Conservation (phyloP, 64 coral and sea anemone species). For the Exaiptasia diaphana region DNA sequence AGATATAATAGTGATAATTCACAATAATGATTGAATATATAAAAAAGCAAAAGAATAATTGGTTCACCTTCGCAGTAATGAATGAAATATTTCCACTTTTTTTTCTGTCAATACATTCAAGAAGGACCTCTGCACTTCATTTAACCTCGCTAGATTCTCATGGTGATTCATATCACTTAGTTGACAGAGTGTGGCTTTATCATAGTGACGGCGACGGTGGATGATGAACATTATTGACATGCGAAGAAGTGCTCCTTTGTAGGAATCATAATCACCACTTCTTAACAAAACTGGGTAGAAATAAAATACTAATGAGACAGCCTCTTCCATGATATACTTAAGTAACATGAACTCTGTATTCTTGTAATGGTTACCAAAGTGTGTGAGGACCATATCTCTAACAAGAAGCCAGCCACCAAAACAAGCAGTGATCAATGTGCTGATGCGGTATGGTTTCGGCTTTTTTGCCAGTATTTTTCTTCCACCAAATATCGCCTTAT, state of each 20-base stretch:
- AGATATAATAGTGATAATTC: too few relatives aligned
- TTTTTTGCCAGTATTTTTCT: slow-evolving; percentile 24
- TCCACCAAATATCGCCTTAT: not conserved
- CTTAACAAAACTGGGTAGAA: not conserved
- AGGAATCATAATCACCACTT: not conserved
- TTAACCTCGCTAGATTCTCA: not conserved
- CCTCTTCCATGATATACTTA: slow-evolving; percentile 20
- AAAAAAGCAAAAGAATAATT: not conserved
- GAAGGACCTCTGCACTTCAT: not conserved
- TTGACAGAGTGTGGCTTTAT: too few relatives aligned
- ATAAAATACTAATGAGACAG: slow-evolving; percentile 5
- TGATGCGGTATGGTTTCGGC: slow-evolving; percentile 20
- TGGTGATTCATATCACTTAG: slow-evolving; percentile 45
- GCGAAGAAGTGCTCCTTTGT: not conserved
- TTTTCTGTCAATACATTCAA: slow-evolving; percentile 44
- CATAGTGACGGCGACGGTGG: slow-evolving; percentile 15
- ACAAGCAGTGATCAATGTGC: not conserved
- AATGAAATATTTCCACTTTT: slow-evolving; percentile 70
- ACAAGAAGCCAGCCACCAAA: slow-evolving; percentile 53
- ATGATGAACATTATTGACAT: slow-evolving; percentile 33
- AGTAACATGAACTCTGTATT: slow-evolving; percentile 4
- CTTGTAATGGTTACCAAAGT: slow-evolving; percentile 31
- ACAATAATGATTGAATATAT: too few relatives aligned
- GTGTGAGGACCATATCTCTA: slow-evolving; percentile 21
- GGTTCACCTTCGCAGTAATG: slow-evolving; percentile 50